These are phyloP conservation scores for Tupiocoris notatus DNA, from an alignment of 2,888 invertebrate species.

Conservation along the genomic window DNA sequence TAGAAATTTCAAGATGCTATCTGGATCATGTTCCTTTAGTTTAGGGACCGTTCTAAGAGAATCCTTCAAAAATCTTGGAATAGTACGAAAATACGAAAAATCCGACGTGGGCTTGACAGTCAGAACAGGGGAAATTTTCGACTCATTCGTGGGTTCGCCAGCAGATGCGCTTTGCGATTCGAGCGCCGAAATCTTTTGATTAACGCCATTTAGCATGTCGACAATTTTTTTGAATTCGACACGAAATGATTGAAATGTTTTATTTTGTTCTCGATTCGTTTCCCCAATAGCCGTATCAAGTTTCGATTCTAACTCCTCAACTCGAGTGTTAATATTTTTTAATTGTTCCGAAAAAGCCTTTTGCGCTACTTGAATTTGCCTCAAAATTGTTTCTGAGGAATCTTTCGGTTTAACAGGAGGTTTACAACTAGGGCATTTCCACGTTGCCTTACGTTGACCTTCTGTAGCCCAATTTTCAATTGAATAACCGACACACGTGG, in stretches of 20 bases:
- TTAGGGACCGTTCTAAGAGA: background rate
- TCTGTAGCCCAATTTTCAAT: background rate
- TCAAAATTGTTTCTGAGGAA: background rate
- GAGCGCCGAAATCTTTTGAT: background rate
- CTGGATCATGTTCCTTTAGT: slow-evolving; percentile 7
- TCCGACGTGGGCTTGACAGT: background rate
- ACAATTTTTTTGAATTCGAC: background rate
- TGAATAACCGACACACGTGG: background rate
- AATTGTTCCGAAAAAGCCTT: background rate
- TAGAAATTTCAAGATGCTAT: slow-evolving; percentile 12
- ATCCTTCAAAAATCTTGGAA: background rate
- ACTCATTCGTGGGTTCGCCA: background rate
- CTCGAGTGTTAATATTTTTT: background rate
- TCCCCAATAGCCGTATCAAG: background rate
- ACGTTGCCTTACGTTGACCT: background rate
- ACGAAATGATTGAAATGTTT: background rate
- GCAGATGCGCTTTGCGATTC: background rate
- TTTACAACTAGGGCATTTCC: background rate
- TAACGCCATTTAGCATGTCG: background rate
- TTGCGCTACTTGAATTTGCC: background rate
- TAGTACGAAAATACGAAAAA: background rate
- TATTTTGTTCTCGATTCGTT: background rate
- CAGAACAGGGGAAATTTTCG: background rate
- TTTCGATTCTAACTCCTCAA: background rate
- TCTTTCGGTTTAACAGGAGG: background rate